Percentiles rank a stretch among this genome's conserved stretches.
Evolutionary conservation across 2,888 invertebrate genomes (phyloP).

Genomic region (Diaperis boleti): DNA sequence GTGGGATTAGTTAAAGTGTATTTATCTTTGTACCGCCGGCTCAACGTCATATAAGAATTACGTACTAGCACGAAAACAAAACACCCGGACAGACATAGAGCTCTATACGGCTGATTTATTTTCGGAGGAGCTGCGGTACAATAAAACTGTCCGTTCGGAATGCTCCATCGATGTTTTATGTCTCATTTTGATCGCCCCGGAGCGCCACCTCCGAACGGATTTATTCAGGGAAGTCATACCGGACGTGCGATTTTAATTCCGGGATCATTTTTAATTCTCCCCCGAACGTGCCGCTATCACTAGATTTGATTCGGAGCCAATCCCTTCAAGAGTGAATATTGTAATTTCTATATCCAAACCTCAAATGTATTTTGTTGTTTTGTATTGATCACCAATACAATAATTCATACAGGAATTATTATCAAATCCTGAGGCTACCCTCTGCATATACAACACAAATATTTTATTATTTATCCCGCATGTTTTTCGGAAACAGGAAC

Average conservation of each 20-base stretch:
- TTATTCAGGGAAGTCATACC: conserved; percentile 17
- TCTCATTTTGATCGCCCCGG: conserved; percentile 31
- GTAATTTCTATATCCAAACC: too few relatives aligned
- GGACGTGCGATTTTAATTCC: too few relatives aligned
- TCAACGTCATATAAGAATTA: conserved; percentile 49
- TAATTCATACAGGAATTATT: too few relatives aligned
- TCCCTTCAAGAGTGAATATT: too few relatives aligned
- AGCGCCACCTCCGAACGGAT: conserved; percentile 7
- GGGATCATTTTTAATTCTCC: background rate
- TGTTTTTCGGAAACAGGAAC: too few relatives aligned
- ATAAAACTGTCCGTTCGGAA: conserved; percentile 46
- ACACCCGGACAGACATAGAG: conserved; percentile 45
- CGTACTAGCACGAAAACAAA: conserved; percentile 44
- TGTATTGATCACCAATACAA: too few relatives aligned
- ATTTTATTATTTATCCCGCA: too few relatives aligned
- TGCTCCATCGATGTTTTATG: conserved; percentile 36
- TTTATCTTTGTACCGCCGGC: conserved; percentile 46
- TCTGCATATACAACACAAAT: too few relatives aligned
- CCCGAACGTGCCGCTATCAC: too few relatives aligned
- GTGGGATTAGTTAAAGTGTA: conserved; percentile 47
- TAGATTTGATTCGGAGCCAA: too few relatives aligned
- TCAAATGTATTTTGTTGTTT: too few relatives aligned
- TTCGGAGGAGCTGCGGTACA: conserved; percentile 41
- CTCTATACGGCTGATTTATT: conserved; percentile 47
- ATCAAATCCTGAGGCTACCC: too few relatives aligned